Evolutionary conservation across 1,140 invertebrate species (phyloP), one percentile per base, ranked within the genome.

Genomic region (Chlorops oryzae): DNA sequence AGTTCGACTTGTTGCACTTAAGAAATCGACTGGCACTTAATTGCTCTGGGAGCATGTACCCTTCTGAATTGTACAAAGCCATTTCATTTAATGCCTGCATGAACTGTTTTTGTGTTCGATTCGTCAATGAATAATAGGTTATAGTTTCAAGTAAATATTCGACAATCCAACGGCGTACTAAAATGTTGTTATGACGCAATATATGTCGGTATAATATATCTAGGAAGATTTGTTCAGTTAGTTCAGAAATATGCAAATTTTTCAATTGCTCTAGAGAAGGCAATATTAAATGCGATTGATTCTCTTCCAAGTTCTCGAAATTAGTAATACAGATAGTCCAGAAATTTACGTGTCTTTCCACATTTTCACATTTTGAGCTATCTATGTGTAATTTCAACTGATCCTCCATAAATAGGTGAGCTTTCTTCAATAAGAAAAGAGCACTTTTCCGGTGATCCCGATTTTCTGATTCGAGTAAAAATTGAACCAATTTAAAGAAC

Each of bases 271-370:
- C 22, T 12, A 82, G 54, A n/a, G 74, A 65, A 39, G 81, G 81
- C 27, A 73, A 60, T 15, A 81, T 63, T 10, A 83, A 62, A 61
- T 82, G 80, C n/a, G 74, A 74, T 61, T 81, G 80, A 55, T 81
- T 80, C 56, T 82, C 81, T 59, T 83, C 80, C 13, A 81, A 62
- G 20, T 72, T 73, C 61, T 82, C 80, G 24, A 81, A 54, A 17
- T 81, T 59, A 3, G 50, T 58, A 9, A 68, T 46, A 44, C 59
- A 70, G 5, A 50, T 43, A 10, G 41, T 44, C 67, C 67, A 70
- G 3, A 51, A 52, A 9, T 25, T 35, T n/a, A 57, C 44, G 22
- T n/a, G 40, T 40, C 18, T 21, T 44, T 28, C 27, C 51, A 18
- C 54, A 55, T 25, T 51, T 35, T 4, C 12, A 41, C 39, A 41